Conservation (phyloP, 2,888 invertebrate genomes). For the Watsonalla binaria region DNA sequence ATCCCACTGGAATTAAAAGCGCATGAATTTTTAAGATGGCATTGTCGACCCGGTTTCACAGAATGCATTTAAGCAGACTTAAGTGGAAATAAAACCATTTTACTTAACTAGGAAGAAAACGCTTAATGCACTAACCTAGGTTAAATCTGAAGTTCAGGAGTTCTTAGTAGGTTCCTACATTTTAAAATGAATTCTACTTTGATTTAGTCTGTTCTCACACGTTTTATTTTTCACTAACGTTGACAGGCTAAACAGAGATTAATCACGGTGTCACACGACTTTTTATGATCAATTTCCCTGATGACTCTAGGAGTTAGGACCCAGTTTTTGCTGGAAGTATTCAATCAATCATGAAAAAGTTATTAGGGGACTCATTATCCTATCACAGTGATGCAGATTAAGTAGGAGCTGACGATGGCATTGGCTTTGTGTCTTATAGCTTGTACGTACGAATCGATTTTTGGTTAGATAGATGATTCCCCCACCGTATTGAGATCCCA, state of each 20-base stretch:
- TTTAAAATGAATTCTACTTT: no score
- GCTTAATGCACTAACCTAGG: conserved; percentile 3
- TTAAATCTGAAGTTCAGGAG: neutral
- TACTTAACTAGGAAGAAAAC: conserved; percentile 11
- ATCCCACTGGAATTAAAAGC: conserved; percentile 45
- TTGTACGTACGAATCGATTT: no score
- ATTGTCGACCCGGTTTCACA: conserved; percentile 16
- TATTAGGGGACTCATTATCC: neutral
- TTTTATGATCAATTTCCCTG: neutral
- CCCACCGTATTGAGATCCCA: no score
- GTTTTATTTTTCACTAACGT: neutral
- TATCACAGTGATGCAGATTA: neutral
- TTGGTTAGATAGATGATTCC: no score
- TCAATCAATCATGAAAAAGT: neutral
- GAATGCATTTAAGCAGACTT: conserved; percentile 13
- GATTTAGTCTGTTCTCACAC: no score
- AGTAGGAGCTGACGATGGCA: neutral
- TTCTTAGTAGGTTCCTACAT: no score
- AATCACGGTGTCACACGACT: neutral
- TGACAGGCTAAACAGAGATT: neutral
- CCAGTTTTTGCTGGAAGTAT: neutral
- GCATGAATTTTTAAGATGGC: conserved; percentile 32
- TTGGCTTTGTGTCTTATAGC: no score
- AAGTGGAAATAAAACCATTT: conserved; percentile 9
- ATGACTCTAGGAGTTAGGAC: neutral